Percentiles rank a stretch among this genome's conserved stretches.
Conservation (phyloP, 2,888 invertebrate genomes). For the Cheilosia grossa region DNA sequence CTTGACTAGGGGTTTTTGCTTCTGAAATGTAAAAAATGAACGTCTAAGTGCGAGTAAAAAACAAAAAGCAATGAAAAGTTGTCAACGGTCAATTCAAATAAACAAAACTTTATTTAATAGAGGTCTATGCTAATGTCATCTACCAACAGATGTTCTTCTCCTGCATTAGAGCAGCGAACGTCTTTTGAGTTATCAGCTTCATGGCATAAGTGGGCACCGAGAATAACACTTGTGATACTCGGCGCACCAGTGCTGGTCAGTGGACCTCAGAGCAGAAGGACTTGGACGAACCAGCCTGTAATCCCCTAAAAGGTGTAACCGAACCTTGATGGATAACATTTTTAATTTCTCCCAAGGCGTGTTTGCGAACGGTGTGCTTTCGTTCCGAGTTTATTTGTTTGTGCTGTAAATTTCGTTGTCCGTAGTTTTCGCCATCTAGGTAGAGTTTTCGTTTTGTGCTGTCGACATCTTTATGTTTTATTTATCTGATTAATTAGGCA, state of each 20-base stretch:
- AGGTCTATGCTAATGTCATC: not conserved
- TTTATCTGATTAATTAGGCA: not conserved
- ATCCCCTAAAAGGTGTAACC: slow-evolving; percentile 71
- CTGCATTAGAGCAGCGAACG: slow-evolving; percentile 86
- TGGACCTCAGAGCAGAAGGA: slow-evolving; percentile 16
- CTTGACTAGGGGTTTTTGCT: slow-evolving; percentile 53
- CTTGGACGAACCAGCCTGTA: slow-evolving; percentile 41
- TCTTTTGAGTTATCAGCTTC: slow-evolving; percentile 88
- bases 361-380: slow-evolving; percentile 69
- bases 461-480: slow-evolving; percentile 31
- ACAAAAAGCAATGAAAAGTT: not conserved
- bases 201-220: slow-evolving; percentile 90
- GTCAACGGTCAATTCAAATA: not conserved
- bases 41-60: not conserved
- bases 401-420: slow-evolving; percentile 22
- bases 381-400: slow-evolving; percentile 62
- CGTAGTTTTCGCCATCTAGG: slow-evolving; percentile 39
- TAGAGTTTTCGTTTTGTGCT: slow-evolving; percentile 24
- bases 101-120: not conserved
- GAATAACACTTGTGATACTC: slow-evolving; percentile 95
- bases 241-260: slow-evolving; percentile 92
- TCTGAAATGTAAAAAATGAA: slow-evolving; percentile 34
- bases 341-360: slow-evolving; percentile 76
- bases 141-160: slow-evolving; percentile 90
- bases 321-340: slow-evolving; percentile 76